Base-by-base conservation (phyloP, 2,797 vertebrate species). In the Tadarida brasiliensis region DNA sequence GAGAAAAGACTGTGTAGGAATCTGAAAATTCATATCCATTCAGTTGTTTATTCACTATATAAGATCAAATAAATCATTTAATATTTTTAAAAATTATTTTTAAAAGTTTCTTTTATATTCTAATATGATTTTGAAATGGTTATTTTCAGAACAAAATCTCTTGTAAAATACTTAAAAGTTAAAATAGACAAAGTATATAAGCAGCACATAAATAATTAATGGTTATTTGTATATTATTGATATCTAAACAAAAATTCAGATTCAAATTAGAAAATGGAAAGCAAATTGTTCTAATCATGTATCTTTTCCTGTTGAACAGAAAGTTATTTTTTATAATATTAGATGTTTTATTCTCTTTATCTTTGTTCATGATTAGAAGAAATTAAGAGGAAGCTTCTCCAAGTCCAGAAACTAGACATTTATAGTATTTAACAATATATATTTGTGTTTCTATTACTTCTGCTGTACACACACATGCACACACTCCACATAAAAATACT, bases 251-350 rank as follows among this genome's bases (percentile, higher is more conserved):
- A 44, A 97, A 97, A 95, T 93, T 81, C 89, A 17, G 70, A 90
- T 97, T 97, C 82, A 74, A 96, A 93, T 96, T 97, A 96, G 39
- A 97, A 28, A 56, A 14, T 74, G 28, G 51, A 91, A 87, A 97
- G 1, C 57, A 74, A 95, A 85, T 84, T 92, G 67, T 85, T 87
- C n/a, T 94, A 96, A 94, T 94, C 0, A 97, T 95, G 96, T 92
- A 91, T 94, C 67, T 87, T 95, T 97, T 97, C 17, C 90, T 94
- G 59, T 56, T 95, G 47, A 96, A 90, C 93, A 84, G 28, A 39
- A 97, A 97, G 95, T 88, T 94, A 94, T 86, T 96, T 96, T 51
- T 96, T 96, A 92, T 63, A 51, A 78, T 4, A 87, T 51, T 95
- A 96, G 28, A 35, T 90, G 20, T 70, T 95, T 87, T 96, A 83